These are phyloP conservation scores for Mongoloraphidia duomilia DNA, from an alignment of 2,888 invertebrate genomes.

Conservation along the genomic window DNA sequence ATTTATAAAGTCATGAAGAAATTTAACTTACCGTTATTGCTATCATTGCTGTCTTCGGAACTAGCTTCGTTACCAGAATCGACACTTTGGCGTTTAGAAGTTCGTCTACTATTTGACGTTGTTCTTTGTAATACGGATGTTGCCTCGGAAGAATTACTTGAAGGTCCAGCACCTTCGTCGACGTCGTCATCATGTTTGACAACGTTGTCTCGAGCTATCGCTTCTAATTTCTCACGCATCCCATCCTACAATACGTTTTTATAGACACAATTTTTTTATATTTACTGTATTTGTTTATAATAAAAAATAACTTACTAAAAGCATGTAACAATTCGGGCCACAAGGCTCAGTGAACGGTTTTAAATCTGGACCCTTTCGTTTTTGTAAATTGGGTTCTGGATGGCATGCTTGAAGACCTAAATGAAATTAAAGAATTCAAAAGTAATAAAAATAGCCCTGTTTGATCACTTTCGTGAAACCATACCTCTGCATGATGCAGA, in stretches of 20 bases:
- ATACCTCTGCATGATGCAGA: no score
- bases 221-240: constrained; percentile 68
- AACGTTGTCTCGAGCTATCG: constrained; percentile 35
- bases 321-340: constrained; percentile 74
- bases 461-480: no score
- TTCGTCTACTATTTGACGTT: constrained; percentile 33
- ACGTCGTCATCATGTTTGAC: constrained; percentile 35
- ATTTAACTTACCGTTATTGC: constrained; percentile 45
- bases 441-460: no score
- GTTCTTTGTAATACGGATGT: constrained; percentile 3
- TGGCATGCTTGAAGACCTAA: constrained; percentile 78
- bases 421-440: background rate
- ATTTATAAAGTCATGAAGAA: no score
- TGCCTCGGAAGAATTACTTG: constrained; percentile 14
- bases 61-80: constrained; percentile 90
- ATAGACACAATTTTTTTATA: background rate
- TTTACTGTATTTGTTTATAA: constrained; percentile 1
- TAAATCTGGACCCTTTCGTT: constrained; percentile 76
- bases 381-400: constrained; percentile 78
- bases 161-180: constrained; percentile 25
- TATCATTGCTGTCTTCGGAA: constrained; percentile 88
- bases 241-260: constrained; percentile 44
- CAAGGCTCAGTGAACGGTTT: constrained; percentile 79
- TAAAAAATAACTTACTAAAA: constrained; percentile 45
- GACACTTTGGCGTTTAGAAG: constrained; percentile 47